A percentile compares a stretch with the other conserved stretches of the same genome.
Evolutionary conservation across 2,797 vertebrate genomes (phyloP).

Genomic region (Cyclura pinguis): DNA sequence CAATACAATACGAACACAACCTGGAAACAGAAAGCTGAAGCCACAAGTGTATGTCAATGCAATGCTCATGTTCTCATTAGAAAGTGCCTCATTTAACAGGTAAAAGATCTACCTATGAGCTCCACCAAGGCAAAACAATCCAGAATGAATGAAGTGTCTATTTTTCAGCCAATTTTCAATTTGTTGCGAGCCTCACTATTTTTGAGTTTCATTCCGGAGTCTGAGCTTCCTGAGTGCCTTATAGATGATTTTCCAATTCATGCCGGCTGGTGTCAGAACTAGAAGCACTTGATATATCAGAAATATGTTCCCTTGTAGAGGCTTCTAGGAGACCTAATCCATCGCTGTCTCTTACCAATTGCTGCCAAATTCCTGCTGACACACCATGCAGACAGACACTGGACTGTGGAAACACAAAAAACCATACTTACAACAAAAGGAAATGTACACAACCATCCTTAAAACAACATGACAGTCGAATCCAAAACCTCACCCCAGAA

Average conservation of each 20-base stretch:
- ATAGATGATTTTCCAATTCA: conserved; percentile 23
- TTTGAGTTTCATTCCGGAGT: not conserved
- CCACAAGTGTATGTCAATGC: not conserved
- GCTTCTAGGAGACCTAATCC: conserved; percentile 1
- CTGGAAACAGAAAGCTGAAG: not conserved
- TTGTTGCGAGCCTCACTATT: not conserved
- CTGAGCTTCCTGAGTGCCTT: not conserved
- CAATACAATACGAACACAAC: not conserved
- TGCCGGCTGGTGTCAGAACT: conserved; percentile 1
- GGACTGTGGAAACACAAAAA: not conserved
- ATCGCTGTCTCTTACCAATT: conserved; percentile 15
- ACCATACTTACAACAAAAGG: not conserved
- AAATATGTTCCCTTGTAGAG: not conserved
- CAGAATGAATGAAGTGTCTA: not conserved
- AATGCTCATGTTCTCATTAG: not conserved
- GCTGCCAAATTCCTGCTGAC: not conserved
- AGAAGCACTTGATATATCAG: conserved; percentile 14
- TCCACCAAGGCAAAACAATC: not conserved
- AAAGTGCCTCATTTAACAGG: not conserved
- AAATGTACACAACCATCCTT: not conserved
- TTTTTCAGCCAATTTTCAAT: conserved; percentile 1
- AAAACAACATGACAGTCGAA: not conserved
- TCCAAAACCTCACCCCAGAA: no score
- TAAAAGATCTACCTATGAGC: not conserved
- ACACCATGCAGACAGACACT: not conserved